Evolutionary conservation across 1,140 invertebrate genomes (phyloP), one percentile per base, ranked within the genome.

Genomic region (Papilio helenus): DNA sequence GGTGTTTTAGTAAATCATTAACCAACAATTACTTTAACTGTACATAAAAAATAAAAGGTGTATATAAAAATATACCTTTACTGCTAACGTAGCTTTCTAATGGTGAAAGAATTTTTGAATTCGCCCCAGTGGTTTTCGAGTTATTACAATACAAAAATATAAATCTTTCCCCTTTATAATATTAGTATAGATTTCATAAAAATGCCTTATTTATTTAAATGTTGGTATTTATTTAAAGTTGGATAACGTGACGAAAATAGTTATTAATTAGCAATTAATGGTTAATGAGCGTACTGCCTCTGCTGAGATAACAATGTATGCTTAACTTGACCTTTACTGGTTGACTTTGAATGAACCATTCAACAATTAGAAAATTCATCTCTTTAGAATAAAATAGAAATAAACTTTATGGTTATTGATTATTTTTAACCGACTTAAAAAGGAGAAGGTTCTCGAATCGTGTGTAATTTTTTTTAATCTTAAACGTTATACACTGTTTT

Each of bases 251-350:
- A 77, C 18, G 55, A 61, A 20, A 77, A 65, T 20, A 77, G 55
- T 55, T 61, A 77, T 61, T 26, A 61, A 77, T 77, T 58, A 34
- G 49, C 49, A 61, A 77, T 77, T 77, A 77, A 77, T 77, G n/a
- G 23, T 29, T 61, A 61, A 77, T 44, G 39, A 39, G 3, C 55
- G 29, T 39, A 20, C 20, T 76, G 29, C 16, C 49, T 55, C 10
- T 16, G 18, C 73, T 34, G 55, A 61, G 65, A 79, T 82, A 82
- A 71, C 46, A 72, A 79, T 72, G 81, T 82, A 79, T 51, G 29
- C 61, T 84, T 83, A 84, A 80, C 81, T 84, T 84, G 83, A 84
- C 81, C 83, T 84, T 82, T 77, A 76, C 49, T 77, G 61, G 79
- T 81, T 80, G 80, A 80, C 83, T 83, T 83, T 80, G 81, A 84